Percentiles rank a stretch among this genome's conserved stretches.
Evolutionary conservation across 2,113 vertebrate species (phyloP).

Genomic region (Gopherus flavomarginatus): DNA sequence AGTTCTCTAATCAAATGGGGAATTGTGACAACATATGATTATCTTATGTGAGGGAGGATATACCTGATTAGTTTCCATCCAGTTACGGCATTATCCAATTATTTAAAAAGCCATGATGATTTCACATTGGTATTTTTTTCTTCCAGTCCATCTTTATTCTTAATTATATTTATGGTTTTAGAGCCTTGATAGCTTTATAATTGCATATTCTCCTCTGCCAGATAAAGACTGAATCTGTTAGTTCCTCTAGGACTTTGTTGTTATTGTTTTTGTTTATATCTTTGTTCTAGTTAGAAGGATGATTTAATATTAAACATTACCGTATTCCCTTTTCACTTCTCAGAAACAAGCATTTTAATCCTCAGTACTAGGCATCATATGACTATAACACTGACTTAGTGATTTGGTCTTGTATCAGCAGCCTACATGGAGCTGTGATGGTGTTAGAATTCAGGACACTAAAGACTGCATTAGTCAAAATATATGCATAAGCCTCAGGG

Average conservation of each 20-base stretch:
- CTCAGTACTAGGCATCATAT: conserved; percentile 17
- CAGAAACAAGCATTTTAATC: conserved; percentile 60
- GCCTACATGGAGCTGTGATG: not conserved
- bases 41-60: not conserved
- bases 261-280: conserved; percentile 74
- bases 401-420: conserved; percentile 27
- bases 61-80: not conserved
- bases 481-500: rapidly evolving
- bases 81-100: not conserved
- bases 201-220: conserved; percentile 66
- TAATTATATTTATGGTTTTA: conserved; percentile 77
- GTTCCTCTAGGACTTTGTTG: conserved; percentile 69
- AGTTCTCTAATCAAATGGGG: not conserved
- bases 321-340: conserved; percentile 66
- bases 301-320: conserved; percentile 75
- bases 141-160: conserved; percentile 56
- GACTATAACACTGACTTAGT: conserved; percentile 2
- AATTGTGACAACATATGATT: not conserved
- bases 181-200: conserved; percentile 75
- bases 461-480: conserved; percentile 21
- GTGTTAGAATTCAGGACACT: conserved; percentile 10
- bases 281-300: conserved; percentile 67
- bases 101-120: conserved; percentile 26
- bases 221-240: conserved; percentile 69
- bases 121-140: conserved; percentile 58